Base-by-base conservation (phyloP, 1,140 invertebrate species). In the Leptonema lineaticorne region DNA sequence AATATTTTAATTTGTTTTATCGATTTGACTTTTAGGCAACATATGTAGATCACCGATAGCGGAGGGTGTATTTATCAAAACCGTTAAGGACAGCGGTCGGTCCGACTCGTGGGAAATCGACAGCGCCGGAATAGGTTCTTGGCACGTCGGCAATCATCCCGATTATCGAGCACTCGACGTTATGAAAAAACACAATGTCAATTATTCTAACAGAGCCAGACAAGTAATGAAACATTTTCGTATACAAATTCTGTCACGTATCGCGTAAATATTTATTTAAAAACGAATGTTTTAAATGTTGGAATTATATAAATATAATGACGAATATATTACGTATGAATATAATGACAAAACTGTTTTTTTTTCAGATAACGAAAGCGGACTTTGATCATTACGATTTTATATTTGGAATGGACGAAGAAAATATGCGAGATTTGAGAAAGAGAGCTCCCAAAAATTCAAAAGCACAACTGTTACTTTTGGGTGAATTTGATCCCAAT, bases 11-110 rank as follows among this genome's bases (percentile, higher is more conserved):
- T 22, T 7, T 22, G 20, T 9, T 1, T 26, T 46, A 16, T 5
- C 24, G 4, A 16, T 16, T 30, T 50, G 63, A 7, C 16, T 59
- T 57, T 69, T 69, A 85, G 94, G 94, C 14, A 97, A 97, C 75
- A 97, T 96, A 73, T 97, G 95, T 78, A 86, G 95, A n/a, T 97
- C 94, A 11, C 94, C 95, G 5, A 96, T 96, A 70, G 94, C 94
- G 18, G 94, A 96, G 80, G 93, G 92, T 7, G 92, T 97, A 0
- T 96, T 97, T 81, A 78, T 84, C 27, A 85, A 95, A 70, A 77
- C 87, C 8, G 81, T 92, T 7, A 85, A 85, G 73, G 85, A 92
- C 74, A 78, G 82, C 67, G 84, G 85, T 41, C 73, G 88, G 5
- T 72, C 78, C 0, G 80, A 87, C 71, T 74, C 88, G 73, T 96